Evolutionary conservation across 2,888 invertebrate genomes (phyloP).

Genomic region (Chrysodeixis includens): DNA sequence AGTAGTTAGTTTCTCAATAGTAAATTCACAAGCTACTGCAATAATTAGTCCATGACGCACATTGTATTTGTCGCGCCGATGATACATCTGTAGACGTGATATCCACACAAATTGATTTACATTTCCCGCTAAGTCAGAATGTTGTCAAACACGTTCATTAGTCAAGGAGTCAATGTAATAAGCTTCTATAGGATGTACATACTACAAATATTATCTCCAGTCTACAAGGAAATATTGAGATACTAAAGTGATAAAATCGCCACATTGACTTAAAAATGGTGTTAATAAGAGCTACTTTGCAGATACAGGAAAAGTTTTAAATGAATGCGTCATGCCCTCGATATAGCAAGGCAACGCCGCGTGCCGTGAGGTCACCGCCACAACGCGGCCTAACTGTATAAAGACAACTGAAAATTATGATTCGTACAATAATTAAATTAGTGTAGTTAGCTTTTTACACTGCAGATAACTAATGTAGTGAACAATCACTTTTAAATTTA

Average conservation of each 20-base stretch:
- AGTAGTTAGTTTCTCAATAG: neutral
- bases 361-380: constrained; percentile 46
- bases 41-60: constrained; percentile 20
- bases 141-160: constrained; percentile 31
- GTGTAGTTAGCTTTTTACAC: neutral
- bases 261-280: constrained; percentile 10
- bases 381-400: constrained; percentile 9
- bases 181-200: constrained; percentile 12
- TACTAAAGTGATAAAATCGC: constrained; percentile 21
- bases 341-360: constrained; percentile 41
- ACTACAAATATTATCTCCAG: constrained; percentile 20
- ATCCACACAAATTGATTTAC: constrained; percentile 9
- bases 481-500: neutral
- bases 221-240: constrained; percentile 34
- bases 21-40: neutral
- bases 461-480: neutral
- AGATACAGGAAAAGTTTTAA: constrained; percentile 24
- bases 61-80: constrained; percentile 5
- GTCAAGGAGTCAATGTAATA: constrained; percentile 30
- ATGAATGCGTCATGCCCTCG: constrained; percentile 48
- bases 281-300: constrained; percentile 20
- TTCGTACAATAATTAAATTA: neutral
- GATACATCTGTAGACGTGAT: neutral
- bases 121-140: constrained; percentile 15
- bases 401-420: constrained; percentile 9